phyloP scores from a whole-genome alignment of 2,113 vertebrate species.

The Probosciger aterrimus region DNA sequence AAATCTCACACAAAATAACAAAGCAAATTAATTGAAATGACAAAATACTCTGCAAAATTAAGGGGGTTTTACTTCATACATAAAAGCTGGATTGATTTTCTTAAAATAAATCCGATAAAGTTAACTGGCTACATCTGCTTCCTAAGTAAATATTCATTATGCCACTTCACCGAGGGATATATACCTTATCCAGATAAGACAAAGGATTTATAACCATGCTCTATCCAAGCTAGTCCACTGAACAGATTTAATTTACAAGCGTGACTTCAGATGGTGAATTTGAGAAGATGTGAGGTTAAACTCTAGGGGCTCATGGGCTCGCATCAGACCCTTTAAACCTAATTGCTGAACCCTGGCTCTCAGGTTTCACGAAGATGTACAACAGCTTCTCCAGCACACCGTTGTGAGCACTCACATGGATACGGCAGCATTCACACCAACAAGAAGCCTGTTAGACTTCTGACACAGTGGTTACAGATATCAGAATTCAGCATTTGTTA shows the following conservation, averaged over 20 bases:
- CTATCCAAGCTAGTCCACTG: neutral
- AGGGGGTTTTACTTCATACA: neutral
- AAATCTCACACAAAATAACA: neutral
- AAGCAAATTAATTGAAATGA: neutral
- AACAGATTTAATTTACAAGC: neutral
- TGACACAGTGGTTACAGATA: neutral
- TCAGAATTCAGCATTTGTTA: slow-evolving; percentile 8
- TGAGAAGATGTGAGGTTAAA: neutral
- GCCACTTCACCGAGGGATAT: neutral
- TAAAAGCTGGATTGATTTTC: neutral
- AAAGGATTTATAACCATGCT: neutral
- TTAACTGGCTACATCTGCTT: slow-evolving; percentile 2
- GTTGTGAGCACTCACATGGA: neutral
- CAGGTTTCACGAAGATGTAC: neutral
- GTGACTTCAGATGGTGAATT: neutral
- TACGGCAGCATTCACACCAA: neutral
- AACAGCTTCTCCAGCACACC: neutral
- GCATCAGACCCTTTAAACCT: neutral
- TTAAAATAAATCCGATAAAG: neutral
- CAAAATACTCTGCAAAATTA: neutral
- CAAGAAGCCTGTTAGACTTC: neutral
- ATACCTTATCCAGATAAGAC: neutral
- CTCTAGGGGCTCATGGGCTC: neutral
- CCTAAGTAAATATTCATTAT: neutral
- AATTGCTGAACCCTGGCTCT: neutral